Conservation (phyloP, 1,140 invertebrate genomes). For the Drosophila elegans region DNA sequence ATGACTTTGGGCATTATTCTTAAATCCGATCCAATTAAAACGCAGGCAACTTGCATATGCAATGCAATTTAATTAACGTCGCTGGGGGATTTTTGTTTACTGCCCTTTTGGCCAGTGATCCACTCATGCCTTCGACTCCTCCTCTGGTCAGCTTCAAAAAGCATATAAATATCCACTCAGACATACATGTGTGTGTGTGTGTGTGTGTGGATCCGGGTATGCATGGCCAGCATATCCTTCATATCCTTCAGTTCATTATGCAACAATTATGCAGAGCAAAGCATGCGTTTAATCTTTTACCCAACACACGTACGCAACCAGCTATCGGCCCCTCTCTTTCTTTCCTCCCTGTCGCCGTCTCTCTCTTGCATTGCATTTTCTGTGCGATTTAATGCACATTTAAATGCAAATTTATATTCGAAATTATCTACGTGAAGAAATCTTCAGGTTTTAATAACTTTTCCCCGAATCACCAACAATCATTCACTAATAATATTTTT, state of each 20-base stretch:
- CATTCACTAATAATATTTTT: constrained; percentile 34
- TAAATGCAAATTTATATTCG: constrained; percentile 77
- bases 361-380: constrained; percentile 53
- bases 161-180: constrained; percentile 76
- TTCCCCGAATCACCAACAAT: constrained; percentile 38
- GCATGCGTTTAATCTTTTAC: constrained; percentile 82
- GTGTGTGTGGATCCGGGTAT: constrained; percentile 7
- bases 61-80: constrained; percentile 82
- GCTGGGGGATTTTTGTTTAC: constrained; percentile 70
- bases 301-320: constrained; percentile 52
- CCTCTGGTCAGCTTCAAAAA: constrained; percentile 52
- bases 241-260: constrained; percentile 83
- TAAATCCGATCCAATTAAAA: constrained; percentile 83
- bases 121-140: constrained; percentile 17
- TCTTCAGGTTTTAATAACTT: constrained; percentile 79
- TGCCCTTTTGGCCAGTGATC: constrained; percentile 40
- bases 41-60: constrained; percentile 79
- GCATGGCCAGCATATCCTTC: constrained; percentile 70
- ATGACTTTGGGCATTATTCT: constrained; percentile 80
- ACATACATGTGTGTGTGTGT: constrained; percentile 24
- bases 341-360: background rate
- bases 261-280: constrained; percentile 83
- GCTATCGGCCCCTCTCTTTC: background rate
- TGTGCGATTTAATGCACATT: constrained; percentile 80
- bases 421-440: constrained; percentile 82